Conservation (phyloP, 2,797 vertebrate genomes). For the Melanotaenia maccullochi region DNA sequence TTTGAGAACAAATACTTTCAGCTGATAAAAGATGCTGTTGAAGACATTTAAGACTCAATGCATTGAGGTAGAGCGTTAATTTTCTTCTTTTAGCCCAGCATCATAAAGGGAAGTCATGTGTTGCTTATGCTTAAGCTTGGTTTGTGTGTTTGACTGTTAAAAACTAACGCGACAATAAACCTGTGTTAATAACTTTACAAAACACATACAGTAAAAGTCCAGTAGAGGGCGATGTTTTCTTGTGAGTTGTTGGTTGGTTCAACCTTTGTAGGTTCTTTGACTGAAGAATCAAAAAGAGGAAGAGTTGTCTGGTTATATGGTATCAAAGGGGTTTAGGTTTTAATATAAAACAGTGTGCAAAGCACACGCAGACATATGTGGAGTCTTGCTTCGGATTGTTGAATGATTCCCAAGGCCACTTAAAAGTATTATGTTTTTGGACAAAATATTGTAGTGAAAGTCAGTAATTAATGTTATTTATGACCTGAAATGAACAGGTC, state of each 20-base stretch:
- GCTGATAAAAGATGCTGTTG: neutral
- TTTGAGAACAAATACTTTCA: neutral
- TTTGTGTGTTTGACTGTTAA: neutral
- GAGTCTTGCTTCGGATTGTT: neutral
- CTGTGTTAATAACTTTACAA: neutral
- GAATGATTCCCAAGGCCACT: neutral
- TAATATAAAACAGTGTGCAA: neutral
- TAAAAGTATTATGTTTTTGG: neutral
- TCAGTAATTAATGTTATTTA: no score
- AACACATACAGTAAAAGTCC: constrained; percentile 17
- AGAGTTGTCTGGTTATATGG: neutral
- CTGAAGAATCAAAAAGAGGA: neutral
- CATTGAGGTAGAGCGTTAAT: neutral
- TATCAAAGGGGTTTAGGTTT: neutral
- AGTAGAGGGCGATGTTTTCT: constrained; percentile 60
- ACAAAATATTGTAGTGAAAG: no score
- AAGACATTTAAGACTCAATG: neutral
- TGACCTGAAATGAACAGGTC: neutral
- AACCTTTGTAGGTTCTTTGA: neutral
- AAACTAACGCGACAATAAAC: neutral
- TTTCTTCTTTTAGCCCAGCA: neutral
- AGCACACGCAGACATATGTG: no score
- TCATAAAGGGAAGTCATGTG: neutral
- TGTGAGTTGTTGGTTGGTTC: constrained; percentile 3
- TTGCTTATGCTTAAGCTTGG: neutral